These are phyloP conservation scores for Emydura subglobosa DNA, from an alignment of 2,113 vertebrate genomes.

Conservation along the genomic window DNA sequence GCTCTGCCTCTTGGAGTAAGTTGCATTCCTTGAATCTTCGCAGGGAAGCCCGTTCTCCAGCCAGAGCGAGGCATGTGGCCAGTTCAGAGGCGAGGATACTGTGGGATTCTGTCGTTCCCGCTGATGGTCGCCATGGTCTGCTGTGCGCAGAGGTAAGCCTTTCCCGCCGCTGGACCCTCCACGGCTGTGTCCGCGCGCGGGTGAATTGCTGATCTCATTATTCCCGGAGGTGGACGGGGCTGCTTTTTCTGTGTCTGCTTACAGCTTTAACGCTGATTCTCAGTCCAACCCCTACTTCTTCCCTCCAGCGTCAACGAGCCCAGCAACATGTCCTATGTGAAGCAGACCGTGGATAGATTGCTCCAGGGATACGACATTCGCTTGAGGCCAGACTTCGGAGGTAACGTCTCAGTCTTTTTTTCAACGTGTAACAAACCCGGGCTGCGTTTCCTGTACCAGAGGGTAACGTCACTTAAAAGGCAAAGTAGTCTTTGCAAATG, in stretches of 20 bases:
- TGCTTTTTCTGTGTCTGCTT: slow-evolving; percentile 26
- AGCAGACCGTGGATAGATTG: slow-evolving; percentile 89
- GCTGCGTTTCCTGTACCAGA: neutral
- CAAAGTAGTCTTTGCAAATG: neutral
- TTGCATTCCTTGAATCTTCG: slow-evolving; percentile 80
- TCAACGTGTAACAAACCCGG: slow-evolving; percentile 4
- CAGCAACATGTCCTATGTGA: slow-evolving; percentile 92
- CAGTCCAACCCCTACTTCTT: slow-evolving; percentile 57
- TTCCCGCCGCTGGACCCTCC: neutral
- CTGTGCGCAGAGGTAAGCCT: slow-evolving; percentile 88
- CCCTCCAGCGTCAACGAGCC: slow-evolving; percentile 83
- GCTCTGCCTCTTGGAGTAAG: slow-evolving; percentile 78
- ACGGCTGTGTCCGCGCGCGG: neutral
- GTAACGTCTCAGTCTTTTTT: slow-evolving; percentile 75
- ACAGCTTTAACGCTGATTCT: slow-evolving; percentile 11
- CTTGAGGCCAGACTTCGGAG: slow-evolving; percentile 90
- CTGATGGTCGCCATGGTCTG: slow-evolving; percentile 83
- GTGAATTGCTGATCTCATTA: neutral
- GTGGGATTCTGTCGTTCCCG: slow-evolving; percentile 78
- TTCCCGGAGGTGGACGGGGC: neutral
- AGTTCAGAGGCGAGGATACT: slow-evolving; percentile 73
- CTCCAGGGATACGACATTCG: slow-evolving; percentile 92
- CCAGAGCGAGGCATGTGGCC: slow-evolving; percentile 83
- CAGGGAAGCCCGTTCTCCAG: slow-evolving; percentile 65
- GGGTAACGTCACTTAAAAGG: neutral